These are phyloP conservation scores for Melitaea athalia DNA, from an alignment of 2,888 invertebrate species.

Conservation along the genomic window DNA sequence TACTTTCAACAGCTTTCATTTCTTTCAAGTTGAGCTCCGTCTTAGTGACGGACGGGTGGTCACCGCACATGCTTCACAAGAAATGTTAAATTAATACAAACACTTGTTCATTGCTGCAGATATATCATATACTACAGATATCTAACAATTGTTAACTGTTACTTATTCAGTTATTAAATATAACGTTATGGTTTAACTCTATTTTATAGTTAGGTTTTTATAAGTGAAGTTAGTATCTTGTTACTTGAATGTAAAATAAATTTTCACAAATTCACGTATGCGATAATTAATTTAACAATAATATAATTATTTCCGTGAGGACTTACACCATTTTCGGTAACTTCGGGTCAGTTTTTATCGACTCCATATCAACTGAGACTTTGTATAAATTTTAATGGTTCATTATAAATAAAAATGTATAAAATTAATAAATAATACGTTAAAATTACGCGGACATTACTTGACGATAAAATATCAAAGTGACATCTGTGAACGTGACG, in stretches of 20 bases:
- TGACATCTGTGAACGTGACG: slow-evolving; percentile 17
- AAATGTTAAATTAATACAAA: background rate
- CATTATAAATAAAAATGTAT: slow-evolving; percentile 39
- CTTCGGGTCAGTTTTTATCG: slow-evolving; percentile 56
- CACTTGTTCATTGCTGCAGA: background rate
- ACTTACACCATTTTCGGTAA: slow-evolving; percentile 73
- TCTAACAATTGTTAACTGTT: no score
- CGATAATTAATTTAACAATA: background rate
- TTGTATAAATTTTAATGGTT: slow-evolving; percentile 25
- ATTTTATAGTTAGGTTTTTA: background rate
- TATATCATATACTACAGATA: no score
- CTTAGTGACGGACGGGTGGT: slow-evolving; percentile 72
- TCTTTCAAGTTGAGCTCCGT: slow-evolving; percentile 64
- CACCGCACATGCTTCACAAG: slow-evolving; percentile 69
- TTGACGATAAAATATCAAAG: slow-evolving; percentile 22
- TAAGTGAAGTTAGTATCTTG: background rate
- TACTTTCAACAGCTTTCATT: slow-evolving; percentile 45
- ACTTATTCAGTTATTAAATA: no score
- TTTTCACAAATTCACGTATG: background rate
- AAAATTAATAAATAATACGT: slow-evolving; percentile 23
- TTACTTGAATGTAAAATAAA: background rate
- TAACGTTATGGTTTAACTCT: no score
- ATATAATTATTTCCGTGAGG: background rate
- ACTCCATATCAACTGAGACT: slow-evolving; percentile 53
- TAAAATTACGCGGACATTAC: slow-evolving; percentile 29